Base-by-base conservation (phyloP, 1,140 invertebrate genomes). In the Lasioglossum albipes region DNA sequence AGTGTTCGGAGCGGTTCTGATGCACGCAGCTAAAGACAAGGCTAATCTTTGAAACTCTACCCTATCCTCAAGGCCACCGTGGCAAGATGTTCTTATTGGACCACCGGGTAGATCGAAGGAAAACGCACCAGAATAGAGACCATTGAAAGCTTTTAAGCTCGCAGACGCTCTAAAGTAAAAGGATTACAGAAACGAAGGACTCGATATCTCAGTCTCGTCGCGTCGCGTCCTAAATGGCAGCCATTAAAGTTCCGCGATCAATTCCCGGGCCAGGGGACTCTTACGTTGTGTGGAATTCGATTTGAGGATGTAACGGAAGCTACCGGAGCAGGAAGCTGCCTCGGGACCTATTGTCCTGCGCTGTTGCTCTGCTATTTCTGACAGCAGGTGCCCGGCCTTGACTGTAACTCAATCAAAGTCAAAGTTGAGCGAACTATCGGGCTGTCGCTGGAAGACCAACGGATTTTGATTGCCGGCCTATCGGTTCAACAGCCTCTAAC, bases 161-260 rank as follows among this genome's bases (percentile, higher is more conserved):
- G 10, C 66, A 6, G 41, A 42, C 20, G 27, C 18, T 42, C 18
- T 16, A 36, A 12, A 9, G 18, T 16, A 9, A 2, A 62, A 22
- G 42, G 75, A 76, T 77, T 77, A 49, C 22, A 62, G 75, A 62
- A 62, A 77, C 61, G 57, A 13, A 20, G 68, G 31, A 10, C 68
- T n/a, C 2, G 70, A 79, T 66, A 18, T 73, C 36, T 4, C 10
- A 49, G 45, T 10, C 45, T 10, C 52, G 54, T 57, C 49, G n/a
- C 13, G 41, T 78, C 70, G 49, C 6, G 49, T 20, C 65, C 49
- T 42, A 73, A 79, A 79, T 79, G 61, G 49, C 49, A 22, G 61
- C 49, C n/a, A 31, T 79, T 73, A 79, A 73, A 73, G 62, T 79
- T 73, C 45, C 27, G 12, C 59, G 68, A 78, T 71, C 76, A 78